Percentiles rank a stretch among this genome's conserved stretches.
phyloP scores from a whole-genome alignment of 2,113 vertebrate species.

The Bubalus kerabau region DNA sequence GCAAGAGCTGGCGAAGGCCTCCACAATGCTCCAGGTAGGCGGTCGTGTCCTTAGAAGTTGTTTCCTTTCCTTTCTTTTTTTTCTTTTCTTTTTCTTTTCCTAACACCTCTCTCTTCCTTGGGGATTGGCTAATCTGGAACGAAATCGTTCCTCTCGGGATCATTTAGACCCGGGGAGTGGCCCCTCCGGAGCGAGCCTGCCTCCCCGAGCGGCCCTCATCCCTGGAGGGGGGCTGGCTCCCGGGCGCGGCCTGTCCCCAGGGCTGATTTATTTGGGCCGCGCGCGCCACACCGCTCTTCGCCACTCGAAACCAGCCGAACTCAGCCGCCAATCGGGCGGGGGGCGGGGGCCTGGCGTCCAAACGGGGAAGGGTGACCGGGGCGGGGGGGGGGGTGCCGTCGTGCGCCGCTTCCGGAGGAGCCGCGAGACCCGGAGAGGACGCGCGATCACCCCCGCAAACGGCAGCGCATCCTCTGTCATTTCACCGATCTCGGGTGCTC shows the following conservation, averaged over 20 bases:
- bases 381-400: neutral
- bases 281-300: neutral
- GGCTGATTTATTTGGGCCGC: conserved; percentile 17
- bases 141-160: neutral
- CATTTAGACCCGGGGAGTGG: neutral
- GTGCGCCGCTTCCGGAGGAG: neutral
- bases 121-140: conserved; percentile 5
- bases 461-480: neutral
- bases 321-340: neutral
- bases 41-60: neutral
- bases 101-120: neutral
- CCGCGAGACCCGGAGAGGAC: neutral
- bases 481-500: neutral
- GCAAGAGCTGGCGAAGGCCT: neutral
- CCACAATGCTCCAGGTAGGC: neutral
- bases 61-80: neutral
- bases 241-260: neutral
- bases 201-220: neutral
- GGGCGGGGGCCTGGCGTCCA: conserved; percentile 14
- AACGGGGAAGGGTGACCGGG: neutral
- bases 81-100: neutral
- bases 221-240: neutral
- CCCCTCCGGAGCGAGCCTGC: neutral
- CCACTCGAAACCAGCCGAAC: conserved; percentile 9
- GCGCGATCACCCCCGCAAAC: neutral